Evolutionary conservation across 2,113 vertebrate genomes (phyloP).

Genomic region (Menidia beryllina): DNA sequence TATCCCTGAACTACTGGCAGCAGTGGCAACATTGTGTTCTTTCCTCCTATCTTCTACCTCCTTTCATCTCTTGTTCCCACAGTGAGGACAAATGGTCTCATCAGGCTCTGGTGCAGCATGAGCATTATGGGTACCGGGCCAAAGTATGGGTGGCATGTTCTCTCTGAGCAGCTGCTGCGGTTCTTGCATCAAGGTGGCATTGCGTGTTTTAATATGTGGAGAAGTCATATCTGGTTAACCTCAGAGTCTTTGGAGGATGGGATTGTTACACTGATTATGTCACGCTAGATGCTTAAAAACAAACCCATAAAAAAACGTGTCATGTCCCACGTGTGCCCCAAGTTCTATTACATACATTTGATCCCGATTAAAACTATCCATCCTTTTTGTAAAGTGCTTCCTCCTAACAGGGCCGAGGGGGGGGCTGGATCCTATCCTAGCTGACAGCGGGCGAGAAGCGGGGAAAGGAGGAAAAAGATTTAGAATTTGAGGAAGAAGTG

Average conservation of each 20-base stretch:
- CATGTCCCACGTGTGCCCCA: background rate
- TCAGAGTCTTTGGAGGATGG: conserved; percentile 40
- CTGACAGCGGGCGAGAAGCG: too few relatives aligned
- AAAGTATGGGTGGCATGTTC: conserved; percentile 61
- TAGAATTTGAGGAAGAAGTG: too few relatives aligned
- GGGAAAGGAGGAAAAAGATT: too few relatives aligned
- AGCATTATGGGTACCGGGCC: conserved; percentile 45
- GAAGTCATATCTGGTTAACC: conserved; percentile 57
- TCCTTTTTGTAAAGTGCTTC: too few relatives aligned
- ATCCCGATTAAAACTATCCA: background rate
- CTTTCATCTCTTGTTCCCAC: conserved; percentile 51
- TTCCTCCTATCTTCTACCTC: conserved; percentile 32
- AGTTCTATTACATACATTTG: background rate
- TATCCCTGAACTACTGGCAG: conserved; percentile 60
- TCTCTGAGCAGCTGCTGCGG: conserved; percentile 42
- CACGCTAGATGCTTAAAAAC: conserved; percentile 6
- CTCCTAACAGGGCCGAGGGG: too few relatives aligned
- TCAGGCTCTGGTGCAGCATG: conserved; percentile 35
- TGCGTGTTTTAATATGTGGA: conserved; percentile 31
- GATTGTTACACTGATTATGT: conserved; percentile 6
- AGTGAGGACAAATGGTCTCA: conserved; percentile 60
- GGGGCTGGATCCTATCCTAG: too few relatives aligned
- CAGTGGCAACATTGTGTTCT: conserved; percentile 45
- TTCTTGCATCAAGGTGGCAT: conserved; percentile 58
- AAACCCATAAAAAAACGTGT: background rate